phyloP scores from a whole-genome alignment of 2,113 vertebrate genomes.

The Aphyosemion australe region DNA sequence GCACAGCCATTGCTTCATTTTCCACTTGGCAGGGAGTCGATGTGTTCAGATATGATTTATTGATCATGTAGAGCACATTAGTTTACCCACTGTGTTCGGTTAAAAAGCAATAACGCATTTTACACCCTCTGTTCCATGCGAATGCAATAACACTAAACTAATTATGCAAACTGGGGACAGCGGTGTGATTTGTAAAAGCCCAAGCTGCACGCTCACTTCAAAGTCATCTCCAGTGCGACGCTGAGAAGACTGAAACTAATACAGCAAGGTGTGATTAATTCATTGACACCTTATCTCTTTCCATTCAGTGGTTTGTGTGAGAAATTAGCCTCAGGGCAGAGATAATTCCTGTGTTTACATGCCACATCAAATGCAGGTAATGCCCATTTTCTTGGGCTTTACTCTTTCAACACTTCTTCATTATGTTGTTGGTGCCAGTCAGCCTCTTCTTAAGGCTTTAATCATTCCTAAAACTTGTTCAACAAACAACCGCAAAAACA shows the following conservation, averaged over 20 bases:
- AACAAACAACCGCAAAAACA: not conserved
- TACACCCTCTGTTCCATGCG: slow-evolving; percentile 67
- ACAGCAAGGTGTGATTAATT: slow-evolving; percentile 53
- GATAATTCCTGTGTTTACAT: slow-evolving; percentile 16
- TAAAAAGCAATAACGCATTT: slow-evolving; percentile 76
- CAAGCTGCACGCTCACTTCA: slow-evolving; percentile 18
- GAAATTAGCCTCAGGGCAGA: slow-evolving; percentile 22
- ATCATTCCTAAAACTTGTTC: slow-evolving; percentile 1
- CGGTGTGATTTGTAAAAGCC: slow-evolving; percentile 61
- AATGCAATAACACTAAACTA: slow-evolving; percentile 75
- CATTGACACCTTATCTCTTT: slow-evolving; percentile 39
- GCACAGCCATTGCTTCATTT: slow-evolving; percentile 59
- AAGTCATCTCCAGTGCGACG: slow-evolving; percentile 25
- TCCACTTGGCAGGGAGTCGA: slow-evolving; percentile 71
- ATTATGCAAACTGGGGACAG: slow-evolving; percentile 70
- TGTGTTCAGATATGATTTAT: slow-evolving; percentile 78
- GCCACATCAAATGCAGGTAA: not conserved
- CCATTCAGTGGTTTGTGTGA: slow-evolving; percentile 17
- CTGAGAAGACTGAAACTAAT: slow-evolving; percentile 49
- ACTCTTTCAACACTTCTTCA: not conserved
- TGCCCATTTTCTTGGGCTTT: slow-evolving; percentile 8
- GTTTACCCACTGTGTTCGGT: slow-evolving; percentile 76
- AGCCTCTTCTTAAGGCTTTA: not conserved
- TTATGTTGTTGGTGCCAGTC: not conserved
- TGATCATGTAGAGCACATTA: slow-evolving; percentile 72